Evolutionary conservation across 2,113 vertebrate genomes (phyloP).

Genomic region (Trichomycterus rosablanca): DNA sequence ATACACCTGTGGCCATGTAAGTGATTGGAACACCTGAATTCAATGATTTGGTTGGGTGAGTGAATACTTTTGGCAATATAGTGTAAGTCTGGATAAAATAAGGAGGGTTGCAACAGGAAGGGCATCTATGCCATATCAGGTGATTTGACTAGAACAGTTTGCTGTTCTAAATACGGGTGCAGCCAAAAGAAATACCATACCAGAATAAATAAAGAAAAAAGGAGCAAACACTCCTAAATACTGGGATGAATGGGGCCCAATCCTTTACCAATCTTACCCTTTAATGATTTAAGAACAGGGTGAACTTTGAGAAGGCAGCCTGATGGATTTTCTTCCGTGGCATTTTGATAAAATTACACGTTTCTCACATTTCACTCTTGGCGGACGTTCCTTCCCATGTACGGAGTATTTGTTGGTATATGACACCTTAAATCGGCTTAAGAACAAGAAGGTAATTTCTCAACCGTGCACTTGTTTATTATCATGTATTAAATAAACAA

Average conservation of each 20-base stretch:
- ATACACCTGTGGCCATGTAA: too few species aligned
- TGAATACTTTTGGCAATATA: too few species aligned
- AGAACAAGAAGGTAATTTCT: conserved; percentile 1
- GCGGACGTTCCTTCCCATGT: conserved; percentile 16
- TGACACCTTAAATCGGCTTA: conserved; percentile 43
- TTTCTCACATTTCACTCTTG: conserved; percentile 31
- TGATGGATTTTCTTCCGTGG: conserved; percentile 10
- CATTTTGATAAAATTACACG: conserved; percentile 32
- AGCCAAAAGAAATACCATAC: too few species aligned
- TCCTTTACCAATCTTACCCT: neutral
- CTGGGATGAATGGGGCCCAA: neutral
- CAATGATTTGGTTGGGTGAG: too few species aligned
- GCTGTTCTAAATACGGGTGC: too few species aligned
- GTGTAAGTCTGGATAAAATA: too few species aligned
- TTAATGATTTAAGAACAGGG: conserved; percentile 24
- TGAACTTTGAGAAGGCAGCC: conserved; percentile 17
- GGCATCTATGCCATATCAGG: too few species aligned
- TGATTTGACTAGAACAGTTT: too few species aligned
- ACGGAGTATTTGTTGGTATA: conserved; percentile 24
- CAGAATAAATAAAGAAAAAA: too few species aligned
- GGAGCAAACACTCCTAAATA: neutral
- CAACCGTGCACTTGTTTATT: neutral
- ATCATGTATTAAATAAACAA: conserved; percentile 12
- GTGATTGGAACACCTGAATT: too few species aligned
- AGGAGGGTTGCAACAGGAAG: too few species aligned